Evolutionary conservation across 2,888 invertebrate genomes (phyloP).

Genomic region (Teleiodes luculella): DNA sequence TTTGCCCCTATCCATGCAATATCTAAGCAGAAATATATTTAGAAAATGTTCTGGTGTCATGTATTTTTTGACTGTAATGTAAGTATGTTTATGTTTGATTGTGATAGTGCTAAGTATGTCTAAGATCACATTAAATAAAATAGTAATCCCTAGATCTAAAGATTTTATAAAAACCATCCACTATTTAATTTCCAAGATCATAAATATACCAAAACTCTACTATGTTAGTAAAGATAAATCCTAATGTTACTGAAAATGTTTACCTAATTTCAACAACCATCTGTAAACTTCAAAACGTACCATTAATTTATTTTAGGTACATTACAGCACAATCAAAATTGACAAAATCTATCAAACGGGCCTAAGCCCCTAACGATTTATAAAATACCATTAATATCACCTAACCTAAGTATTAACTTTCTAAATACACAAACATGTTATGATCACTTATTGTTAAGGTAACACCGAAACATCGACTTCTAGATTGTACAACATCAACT

Average conservation of each 20-base stretch:
- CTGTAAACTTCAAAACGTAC: conserved; percentile 71
- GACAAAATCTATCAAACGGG: conserved; percentile 42
- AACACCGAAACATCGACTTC: conserved; percentile 24
- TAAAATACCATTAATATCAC: conserved; percentile 45
- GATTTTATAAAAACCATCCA: conserved; percentile 46
- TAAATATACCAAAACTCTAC: conserved; percentile 37
- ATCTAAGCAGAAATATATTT: conserved; percentile 29
- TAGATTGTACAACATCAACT: conserved; percentile 69
- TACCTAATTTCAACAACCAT: conserved; percentile 73
- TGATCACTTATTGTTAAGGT: conserved; percentile 26
- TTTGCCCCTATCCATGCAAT: conserved; percentile 34
- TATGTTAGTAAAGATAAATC: conserved; percentile 33
- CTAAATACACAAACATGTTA: conserved; percentile 21
- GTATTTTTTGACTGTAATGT: conserved; percentile 56
- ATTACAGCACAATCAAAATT: conserved; percentile 53
- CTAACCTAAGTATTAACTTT: conserved; percentile 36
- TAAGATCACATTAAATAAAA: conserved; percentile 31
- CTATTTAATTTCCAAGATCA: conserved; percentile 37
- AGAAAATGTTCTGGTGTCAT: conserved; percentile 46
- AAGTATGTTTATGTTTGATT: conserved; percentile 55
- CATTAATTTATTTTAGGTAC: conserved; percentile 52
- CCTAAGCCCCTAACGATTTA: conserved; percentile 64
- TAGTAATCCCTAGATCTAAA: conserved; percentile 37
- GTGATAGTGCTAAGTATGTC: conserved; percentile 52
- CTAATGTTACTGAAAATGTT: conserved; percentile 59